Conservation (phyloP, 2,113 vertebrate genomes). For the Callionymus lyra region DNA sequence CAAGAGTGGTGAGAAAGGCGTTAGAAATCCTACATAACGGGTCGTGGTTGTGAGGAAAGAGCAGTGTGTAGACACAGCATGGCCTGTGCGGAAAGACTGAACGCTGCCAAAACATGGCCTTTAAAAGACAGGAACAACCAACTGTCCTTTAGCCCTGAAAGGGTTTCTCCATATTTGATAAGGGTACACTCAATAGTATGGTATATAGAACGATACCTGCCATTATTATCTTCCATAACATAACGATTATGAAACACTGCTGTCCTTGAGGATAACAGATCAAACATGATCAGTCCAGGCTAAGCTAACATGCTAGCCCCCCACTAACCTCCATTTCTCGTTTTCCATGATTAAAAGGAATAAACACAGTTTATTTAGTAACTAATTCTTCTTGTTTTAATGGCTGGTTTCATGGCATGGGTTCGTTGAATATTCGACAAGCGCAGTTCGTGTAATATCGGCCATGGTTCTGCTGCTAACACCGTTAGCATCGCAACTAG, state of each 20-base stretch:
- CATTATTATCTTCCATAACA: not conserved
- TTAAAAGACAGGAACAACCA: constrained; percentile 50
- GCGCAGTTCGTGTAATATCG: too few relatives aligned
- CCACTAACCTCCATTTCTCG: too few relatives aligned
- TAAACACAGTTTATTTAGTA: too few relatives aligned
- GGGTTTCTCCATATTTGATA: constrained; percentile 6
- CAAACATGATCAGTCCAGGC: not conserved
- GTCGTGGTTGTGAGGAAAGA: not conserved
- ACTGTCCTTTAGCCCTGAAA: constrained; percentile 7
- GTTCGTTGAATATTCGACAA: too few relatives aligned
- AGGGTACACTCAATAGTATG: not conserved
- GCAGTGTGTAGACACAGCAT: constrained; percentile 8
- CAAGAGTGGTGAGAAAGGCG: not conserved
- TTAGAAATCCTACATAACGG: not conserved
- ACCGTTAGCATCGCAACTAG: too few relatives aligned
- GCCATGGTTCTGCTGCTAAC: too few relatives aligned
- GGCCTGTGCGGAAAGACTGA: constrained; percentile 26
- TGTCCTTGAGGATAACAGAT: not conserved
- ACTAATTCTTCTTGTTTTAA: too few relatives aligned
- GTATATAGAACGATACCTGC: not conserved
- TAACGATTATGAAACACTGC: too few relatives aligned
- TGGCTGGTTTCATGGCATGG: too few relatives aligned
- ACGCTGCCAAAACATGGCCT: constrained; percentile 53
- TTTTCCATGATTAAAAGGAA: too few relatives aligned
- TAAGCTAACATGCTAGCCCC: constrained; percentile 20